Conservation (phyloP, 2,797 vertebrate genomes). For the Clarias fuscus region DNA sequence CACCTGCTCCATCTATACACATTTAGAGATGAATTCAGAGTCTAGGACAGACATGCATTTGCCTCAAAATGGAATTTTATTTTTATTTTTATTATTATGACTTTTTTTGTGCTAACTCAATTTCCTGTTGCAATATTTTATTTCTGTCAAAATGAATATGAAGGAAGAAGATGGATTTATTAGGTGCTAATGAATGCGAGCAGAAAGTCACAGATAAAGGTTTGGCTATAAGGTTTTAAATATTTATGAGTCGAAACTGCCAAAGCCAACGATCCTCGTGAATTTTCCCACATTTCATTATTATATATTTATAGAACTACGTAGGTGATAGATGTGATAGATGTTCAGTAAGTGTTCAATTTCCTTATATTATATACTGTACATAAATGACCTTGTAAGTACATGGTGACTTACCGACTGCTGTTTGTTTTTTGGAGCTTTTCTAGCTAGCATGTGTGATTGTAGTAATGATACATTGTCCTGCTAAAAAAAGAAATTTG, state of each 20-base stretch:
- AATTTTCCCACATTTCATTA: background rate
- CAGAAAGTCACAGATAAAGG: background rate
- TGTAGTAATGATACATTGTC: background rate
- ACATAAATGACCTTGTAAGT: background rate
- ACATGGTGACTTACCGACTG: background rate
- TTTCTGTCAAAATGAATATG: background rate
- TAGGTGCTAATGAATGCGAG: background rate
- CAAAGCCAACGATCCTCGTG: background rate
- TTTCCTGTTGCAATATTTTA: background rate
- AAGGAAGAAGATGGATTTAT: background rate
- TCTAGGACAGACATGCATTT: background rate
- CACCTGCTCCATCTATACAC: background rate
- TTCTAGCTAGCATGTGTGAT: background rate
- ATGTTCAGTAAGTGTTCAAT: background rate
- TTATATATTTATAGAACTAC: background rate
- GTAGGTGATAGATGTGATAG: background rate
- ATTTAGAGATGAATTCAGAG: slow-evolving; percentile 8
- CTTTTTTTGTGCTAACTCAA: background rate
- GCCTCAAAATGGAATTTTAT: background rate
- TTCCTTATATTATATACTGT: background rate
- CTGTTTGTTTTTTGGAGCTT: background rate
- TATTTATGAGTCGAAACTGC: background rate
- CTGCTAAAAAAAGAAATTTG: background rate
- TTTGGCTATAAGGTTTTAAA: background rate
- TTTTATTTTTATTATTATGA: background rate